Conservation (phyloP, 1,140 invertebrate species). For the Bombus superbus region DNA sequence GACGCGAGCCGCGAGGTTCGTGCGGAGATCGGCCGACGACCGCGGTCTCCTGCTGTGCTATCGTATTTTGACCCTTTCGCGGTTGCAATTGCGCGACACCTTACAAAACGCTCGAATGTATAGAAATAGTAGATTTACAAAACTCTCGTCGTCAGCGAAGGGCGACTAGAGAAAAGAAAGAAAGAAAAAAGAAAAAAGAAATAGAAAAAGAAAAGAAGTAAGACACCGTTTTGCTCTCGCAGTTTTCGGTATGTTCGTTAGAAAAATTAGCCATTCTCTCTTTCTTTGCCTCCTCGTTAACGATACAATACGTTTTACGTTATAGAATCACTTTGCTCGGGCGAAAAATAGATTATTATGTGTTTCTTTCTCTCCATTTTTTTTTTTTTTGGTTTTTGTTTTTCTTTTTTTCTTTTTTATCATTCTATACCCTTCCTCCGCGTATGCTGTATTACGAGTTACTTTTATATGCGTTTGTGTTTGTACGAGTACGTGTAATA, state of each 20-base stretch:
- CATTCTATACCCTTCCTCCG: background rate
- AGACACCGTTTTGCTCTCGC: constrained; percentile 28
- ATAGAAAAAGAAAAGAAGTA: too few relatives aligned
- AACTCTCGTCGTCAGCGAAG: constrained; percentile 32
- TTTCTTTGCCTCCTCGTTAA: constrained; percentile 18
- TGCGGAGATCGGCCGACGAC: constrained; percentile 33
- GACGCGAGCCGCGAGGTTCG: background rate
- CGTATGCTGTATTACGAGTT: background rate
- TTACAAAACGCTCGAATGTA: constrained; percentile 45
- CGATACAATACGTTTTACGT: constrained; percentile 53
- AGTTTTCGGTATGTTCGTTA: constrained; percentile 44
- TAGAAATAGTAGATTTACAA: constrained; percentile 67
- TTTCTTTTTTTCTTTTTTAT: constrained; percentile 34
- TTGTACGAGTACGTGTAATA: background rate
- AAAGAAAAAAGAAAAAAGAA: constrained; percentile 1
- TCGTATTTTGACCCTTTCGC: constrained; percentile 36
- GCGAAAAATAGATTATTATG: constrained; percentile 67
- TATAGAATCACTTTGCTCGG: constrained; percentile 57
- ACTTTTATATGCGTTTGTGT: background rate
- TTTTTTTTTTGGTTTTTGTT: constrained; percentile 16
- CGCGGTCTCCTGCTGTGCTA: background rate
- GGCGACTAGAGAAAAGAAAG: constrained; percentile 19
- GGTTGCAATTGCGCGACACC: constrained; percentile 27
- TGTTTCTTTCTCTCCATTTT: constrained; percentile 47
- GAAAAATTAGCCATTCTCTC: constrained; percentile 58